phyloP scores from a whole-genome alignment of 1,140 invertebrate genomes.

The Melipona quadrifasciata region DNA sequence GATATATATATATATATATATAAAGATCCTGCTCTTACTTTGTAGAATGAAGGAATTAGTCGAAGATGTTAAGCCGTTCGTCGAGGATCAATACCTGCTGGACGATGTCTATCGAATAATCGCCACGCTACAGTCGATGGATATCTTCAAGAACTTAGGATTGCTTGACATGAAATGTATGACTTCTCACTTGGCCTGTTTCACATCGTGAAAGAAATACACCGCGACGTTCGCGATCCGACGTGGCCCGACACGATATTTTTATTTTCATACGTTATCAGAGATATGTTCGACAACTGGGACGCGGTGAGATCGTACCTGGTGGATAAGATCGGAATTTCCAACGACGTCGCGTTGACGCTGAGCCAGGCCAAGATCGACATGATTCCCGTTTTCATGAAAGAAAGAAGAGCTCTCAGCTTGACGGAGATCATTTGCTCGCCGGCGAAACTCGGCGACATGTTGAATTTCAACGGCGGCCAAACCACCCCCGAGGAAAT shows the following conservation, averaged over 20 bases:
- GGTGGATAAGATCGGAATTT: slow-evolving; percentile 69
- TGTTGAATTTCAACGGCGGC: slow-evolving; percentile 70
- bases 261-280: slow-evolving; percentile 68
- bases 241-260: not conserved
- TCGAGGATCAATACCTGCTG: slow-evolving; percentile 67
- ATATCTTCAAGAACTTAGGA: slow-evolving; percentile 77
- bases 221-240: not conserved
- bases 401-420: slow-evolving; percentile 69
- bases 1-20: no score
- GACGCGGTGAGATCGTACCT: slow-evolving; percentile 71
- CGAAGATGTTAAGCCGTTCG: slow-evolving; percentile 72
- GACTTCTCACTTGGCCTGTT: not conserved
- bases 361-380: slow-evolving; percentile 75
- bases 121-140: slow-evolving; percentile 74
- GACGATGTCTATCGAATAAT: slow-evolving; percentile 79
- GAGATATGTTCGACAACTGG: slow-evolving; percentile 78
- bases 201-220: not conserved
- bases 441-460: slow-evolving; percentile 71
- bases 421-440: slow-evolving; percentile 77
- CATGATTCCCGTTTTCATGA: slow-evolving; percentile 76
- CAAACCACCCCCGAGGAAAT: slow-evolving; percentile 72
- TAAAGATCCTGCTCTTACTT: not conserved
- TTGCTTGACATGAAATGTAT: slow-evolving; percentile 74
- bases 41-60: slow-evolving; percentile 72
- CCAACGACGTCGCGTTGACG: slow-evolving; percentile 63